These are phyloP conservation scores for Bettongia penicillata DNA, from an alignment of 2,113 vertebrate species.

Conservation along the genomic window DNA sequence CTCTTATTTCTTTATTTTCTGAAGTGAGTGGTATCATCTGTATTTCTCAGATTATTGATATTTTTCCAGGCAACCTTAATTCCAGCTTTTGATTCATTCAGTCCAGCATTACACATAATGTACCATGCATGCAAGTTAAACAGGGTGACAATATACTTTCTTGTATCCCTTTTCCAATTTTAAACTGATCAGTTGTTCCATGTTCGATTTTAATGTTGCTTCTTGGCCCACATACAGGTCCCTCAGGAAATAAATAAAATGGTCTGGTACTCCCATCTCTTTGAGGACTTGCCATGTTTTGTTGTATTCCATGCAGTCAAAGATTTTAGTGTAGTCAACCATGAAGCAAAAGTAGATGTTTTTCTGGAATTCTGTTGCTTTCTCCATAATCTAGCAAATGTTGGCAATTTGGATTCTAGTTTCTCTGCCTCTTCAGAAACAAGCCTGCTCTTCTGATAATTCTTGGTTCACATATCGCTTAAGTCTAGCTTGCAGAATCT, in stretches of 20 bases:
- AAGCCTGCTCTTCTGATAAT: neutral
- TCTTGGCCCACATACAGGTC: neutral
- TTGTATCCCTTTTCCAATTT: neutral
- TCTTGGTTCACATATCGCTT: neutral
- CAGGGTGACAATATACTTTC: neutral
- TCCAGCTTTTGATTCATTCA: neutral
- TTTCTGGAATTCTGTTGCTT: neutral
- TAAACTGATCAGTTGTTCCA: neutral
- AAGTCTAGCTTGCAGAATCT: neutral
- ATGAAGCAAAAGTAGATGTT: neutral
- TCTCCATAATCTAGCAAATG: neutral
- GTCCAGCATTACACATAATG: neutral
- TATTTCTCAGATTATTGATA: neutral
- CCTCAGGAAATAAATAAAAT: neutral
- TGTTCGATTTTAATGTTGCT: neutral
- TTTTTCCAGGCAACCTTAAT: neutral
- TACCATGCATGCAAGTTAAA: neutral
- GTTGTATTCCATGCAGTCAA: neutral
- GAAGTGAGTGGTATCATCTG: neutral
- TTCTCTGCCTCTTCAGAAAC: neutral
- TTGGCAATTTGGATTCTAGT: neutral
- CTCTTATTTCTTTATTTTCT: neutral
- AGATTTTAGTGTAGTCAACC: neutral
- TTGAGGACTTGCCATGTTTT: neutral
- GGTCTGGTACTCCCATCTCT: neutral